These are phyloP conservation scores for Trachelus troglodyta DNA, from an alignment of 2,888 invertebrate species.

Conservation along the genomic window DNA sequence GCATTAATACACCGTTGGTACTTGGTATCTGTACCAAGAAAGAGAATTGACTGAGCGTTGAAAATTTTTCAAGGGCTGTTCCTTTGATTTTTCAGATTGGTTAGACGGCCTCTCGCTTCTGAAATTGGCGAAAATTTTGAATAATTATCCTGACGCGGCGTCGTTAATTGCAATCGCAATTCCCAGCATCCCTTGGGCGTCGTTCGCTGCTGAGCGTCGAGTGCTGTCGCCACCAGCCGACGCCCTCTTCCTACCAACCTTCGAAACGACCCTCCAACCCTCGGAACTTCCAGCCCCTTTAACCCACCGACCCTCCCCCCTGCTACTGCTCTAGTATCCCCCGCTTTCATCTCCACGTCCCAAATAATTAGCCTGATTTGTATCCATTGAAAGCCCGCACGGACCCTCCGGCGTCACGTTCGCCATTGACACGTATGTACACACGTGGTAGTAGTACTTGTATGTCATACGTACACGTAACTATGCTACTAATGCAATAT, in stretches of 20 bases:
- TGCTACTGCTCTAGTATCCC: neutral
- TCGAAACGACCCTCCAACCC: slow-evolving; percentile 7
- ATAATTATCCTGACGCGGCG: slow-evolving; percentile 3
- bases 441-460: no score
- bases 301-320: neutral
- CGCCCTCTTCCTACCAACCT: neutral
- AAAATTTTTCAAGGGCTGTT: neutral
- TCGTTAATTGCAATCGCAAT: slow-evolving; percentile 13
- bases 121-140: slow-evolving; percentile 1
- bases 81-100: neutral
- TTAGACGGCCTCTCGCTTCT: neutral
- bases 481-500: no score
- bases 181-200: slow-evolving; percentile 9
- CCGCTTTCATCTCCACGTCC: slow-evolving; percentile 4
- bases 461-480: no score
- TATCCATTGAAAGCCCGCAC: slow-evolving; percentile 7
- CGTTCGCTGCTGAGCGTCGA: slow-evolving; percentile 8
- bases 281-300: neutral
- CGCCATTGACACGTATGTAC: no score
- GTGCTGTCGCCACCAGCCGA: slow-evolving; percentile 11
- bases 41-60: no score
- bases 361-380: slow-evolving; percentile 13
- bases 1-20: no score
- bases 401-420: neutral
- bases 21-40: no score